phyloP scores from a whole-genome alignment of 2,797 vertebrate genomes.

The Fratercula arctica region DNA sequence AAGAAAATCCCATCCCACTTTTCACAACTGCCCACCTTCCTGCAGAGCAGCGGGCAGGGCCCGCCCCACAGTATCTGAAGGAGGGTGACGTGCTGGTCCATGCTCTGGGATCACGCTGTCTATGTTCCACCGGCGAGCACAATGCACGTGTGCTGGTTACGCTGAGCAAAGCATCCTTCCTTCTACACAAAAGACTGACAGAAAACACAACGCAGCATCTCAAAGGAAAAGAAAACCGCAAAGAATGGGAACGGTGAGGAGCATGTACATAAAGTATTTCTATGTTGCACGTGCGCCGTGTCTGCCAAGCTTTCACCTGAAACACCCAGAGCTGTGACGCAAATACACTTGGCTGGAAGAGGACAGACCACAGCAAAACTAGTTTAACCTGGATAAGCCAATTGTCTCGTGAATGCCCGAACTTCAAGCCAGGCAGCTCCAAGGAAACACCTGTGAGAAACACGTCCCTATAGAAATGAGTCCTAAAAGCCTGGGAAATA shows the following conservation, averaged over 20 bases:
- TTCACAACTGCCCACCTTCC: too few species aligned
- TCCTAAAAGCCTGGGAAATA: not conserved
- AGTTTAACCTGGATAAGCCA: not conserved
- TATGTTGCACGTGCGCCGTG: too few species aligned
- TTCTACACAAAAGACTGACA: not conserved
- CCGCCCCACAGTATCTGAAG: not conserved
- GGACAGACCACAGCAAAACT: not conserved
- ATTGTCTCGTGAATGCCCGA: not conserved
- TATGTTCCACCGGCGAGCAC: not conserved
- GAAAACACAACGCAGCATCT: not conserved
- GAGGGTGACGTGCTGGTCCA: not conserved
- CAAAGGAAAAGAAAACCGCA: not conserved
- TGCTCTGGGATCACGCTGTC: not conserved
- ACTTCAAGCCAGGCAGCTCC: not conserved
- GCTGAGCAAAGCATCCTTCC: not conserved
- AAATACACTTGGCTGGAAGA: not conserved
- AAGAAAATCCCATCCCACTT: not conserved
- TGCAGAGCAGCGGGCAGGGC: not conserved
- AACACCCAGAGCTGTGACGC: not conserved
- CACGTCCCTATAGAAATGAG: not conserved
- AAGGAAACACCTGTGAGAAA: not conserved
- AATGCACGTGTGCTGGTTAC: not conserved
- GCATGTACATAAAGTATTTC: not conserved
- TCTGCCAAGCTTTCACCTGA: not conserved
- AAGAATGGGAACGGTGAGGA: not conserved